A percentile compares a stretch with the other conserved stretches of the same genome.
phyloP scores from a whole-genome alignment of 1,140 invertebrate species.

The Rhopalosiphum padi region DNA sequence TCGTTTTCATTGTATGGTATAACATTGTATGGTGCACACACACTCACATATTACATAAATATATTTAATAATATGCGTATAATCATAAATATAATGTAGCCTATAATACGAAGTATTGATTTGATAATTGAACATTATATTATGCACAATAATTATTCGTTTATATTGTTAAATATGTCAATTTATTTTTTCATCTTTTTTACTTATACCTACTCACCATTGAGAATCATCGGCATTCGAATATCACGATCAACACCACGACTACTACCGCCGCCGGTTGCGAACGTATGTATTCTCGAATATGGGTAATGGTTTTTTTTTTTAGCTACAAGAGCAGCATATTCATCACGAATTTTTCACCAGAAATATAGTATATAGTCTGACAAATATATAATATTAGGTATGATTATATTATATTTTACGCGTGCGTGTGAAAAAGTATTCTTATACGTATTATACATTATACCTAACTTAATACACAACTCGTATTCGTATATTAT shows the following conservation, averaged over 20 bases:
- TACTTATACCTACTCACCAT: background rate
- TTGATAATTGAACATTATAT: background rate
- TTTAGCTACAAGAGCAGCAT: background rate
- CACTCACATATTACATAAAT: no score
- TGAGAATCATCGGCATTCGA: background rate
- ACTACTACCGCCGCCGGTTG: background rate
- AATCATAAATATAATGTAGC: background rate
- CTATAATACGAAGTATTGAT: background rate
- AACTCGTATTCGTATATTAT: background rate
- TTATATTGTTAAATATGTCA: no score
- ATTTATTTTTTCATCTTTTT: background rate
- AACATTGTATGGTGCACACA: no score
- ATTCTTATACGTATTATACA: background rate
- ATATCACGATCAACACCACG: background rate
- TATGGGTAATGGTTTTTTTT: background rate
- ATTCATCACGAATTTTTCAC: background rate
- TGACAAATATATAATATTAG: conserved; percentile 30
- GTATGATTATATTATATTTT: background rate
- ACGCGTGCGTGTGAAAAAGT: background rate
- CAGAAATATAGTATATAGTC: background rate
- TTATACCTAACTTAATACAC: background rate
- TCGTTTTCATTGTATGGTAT: background rate
- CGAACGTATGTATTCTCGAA: background rate
- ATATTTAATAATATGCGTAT: no score
- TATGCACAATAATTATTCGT: no score